A percentile compares a stretch with the other conserved stretches of the same genome.
Conservation (phyloP, 2,113 vertebrate genomes). For the Phaethornis superciliosus region DNA sequence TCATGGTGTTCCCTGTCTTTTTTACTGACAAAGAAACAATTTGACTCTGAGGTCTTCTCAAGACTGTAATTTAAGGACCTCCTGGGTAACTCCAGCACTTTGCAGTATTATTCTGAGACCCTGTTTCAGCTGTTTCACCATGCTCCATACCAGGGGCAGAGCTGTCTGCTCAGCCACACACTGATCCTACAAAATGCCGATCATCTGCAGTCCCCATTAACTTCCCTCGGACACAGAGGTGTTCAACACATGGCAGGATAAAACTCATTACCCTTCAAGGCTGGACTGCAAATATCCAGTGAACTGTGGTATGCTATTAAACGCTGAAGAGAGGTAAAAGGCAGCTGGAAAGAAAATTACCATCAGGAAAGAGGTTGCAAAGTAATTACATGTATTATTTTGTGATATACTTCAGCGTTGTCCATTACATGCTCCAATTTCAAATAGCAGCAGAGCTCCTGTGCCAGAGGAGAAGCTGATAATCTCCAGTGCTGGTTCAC, state of each 20-base stretch:
- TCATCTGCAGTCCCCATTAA: constrained; percentile 11
- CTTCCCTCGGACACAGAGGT: background rate
- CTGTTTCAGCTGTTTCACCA: background rate
- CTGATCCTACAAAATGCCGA: background rate
- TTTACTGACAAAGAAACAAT: background rate
- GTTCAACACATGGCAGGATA: background rate
- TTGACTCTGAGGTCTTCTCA: background rate
- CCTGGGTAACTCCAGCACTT: background rate
- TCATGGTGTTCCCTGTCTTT: background rate
- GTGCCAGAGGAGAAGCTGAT: background rate
- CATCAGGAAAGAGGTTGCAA: background rate
- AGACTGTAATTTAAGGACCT: background rate
- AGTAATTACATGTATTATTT: constrained; percentile 39
- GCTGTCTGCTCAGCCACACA: background rate
- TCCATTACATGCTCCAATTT: background rate
- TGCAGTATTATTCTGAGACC: background rate
- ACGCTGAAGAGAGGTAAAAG: background rate
- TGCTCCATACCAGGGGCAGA: background rate
- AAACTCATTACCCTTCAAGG: constrained; percentile 28
- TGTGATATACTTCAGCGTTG: background rate
- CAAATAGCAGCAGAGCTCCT: background rate
- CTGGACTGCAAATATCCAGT: constrained; percentile 16
- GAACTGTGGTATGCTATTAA: background rate
- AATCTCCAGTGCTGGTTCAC: background rate
- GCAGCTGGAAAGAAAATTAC: background rate